phyloP scores from a whole-genome alignment of 1,140 invertebrate species.

The Metopolophium dirhodum region DNA sequence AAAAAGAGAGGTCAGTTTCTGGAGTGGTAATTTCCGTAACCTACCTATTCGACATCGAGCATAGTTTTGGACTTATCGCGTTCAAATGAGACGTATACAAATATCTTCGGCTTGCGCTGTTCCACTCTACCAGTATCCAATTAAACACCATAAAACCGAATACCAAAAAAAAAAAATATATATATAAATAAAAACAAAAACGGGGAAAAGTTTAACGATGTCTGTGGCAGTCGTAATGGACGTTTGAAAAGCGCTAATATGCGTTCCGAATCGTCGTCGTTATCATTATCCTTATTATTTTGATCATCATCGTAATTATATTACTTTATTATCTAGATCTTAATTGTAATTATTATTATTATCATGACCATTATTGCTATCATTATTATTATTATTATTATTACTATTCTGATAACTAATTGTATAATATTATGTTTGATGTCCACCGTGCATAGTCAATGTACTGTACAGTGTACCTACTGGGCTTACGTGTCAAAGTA shows the following conservation, averaged over 20 bases:
- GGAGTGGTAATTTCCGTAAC: neutral
- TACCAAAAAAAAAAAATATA: neutral
- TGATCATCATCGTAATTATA: neutral
- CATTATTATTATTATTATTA: no score
- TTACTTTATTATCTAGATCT: neutral
- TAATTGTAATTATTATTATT: neutral
- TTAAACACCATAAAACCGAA: neutral
- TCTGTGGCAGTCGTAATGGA: neutral
- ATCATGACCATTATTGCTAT: neutral
- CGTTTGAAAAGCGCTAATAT: neutral
- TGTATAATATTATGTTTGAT: neutral
- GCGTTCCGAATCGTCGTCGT: neutral
- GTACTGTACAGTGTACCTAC: neutral
- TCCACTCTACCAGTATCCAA: neutral
- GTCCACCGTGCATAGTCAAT: neutral
- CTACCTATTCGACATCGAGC: neutral
- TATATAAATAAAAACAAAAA: slow-evolving; percentile 15
- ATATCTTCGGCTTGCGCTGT: neutral
- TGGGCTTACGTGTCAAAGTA: no score
- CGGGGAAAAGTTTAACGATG: neutral
- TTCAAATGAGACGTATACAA: neutral
- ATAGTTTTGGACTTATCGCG: neutral
- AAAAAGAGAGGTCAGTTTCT: neutral
- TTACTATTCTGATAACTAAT: neutral
- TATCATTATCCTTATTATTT: neutral